Evolutionary conservation across 2,113 vertebrate genomes (phyloP), one percentile per base, ranked within the genome.

Genomic region (Pithys albifrons): DNA sequence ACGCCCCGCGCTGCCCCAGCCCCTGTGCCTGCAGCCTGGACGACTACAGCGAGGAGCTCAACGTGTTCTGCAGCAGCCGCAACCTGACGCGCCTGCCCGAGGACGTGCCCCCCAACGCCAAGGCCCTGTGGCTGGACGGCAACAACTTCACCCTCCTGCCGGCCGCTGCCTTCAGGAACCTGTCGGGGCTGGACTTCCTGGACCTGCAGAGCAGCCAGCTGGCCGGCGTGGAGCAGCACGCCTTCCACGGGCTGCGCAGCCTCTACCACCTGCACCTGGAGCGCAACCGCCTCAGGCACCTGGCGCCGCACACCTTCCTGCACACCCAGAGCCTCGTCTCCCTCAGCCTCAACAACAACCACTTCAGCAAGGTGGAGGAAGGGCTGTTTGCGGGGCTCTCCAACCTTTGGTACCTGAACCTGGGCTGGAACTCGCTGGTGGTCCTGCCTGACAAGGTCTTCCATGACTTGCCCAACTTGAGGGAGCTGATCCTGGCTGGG

Each of bases 351-450:
- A 98, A 98, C 91, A 99, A 99, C 97, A 99, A 99, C 92, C 98
- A 97, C 71, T 98, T 99, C 31, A 93, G 94, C 74, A 98, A 99
- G 52, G 97, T 99, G 54, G 99, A 99, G 22, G 99, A 99, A 43
- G 98, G 97, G 48, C 97, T 99, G 16, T 99, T 99, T 6, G 97
- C 97, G 0, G 99, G 99, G 78, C 99, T 99, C 45, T 98, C 98
- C 23, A 98, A 98, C 51, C 98, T 99, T 97, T 99, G 99, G 99
- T 98, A 98, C 67, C 98, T 99, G 43, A 99, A 99, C 79, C 97
- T 99, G 3, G 99, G 99, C 29, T 99, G 99, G 99, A 99, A 99
- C 87, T 98, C 98, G 1, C 94, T 99, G n/a, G 98, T 98, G 22
- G 98, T 99, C 55, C 96, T 99, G 45, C 99, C 99, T 0, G 99